These are phyloP conservation scores for Chalcis sispes DNA, from an alignment of 2,888 invertebrate genomes.

Conservation along the genomic window DNA sequence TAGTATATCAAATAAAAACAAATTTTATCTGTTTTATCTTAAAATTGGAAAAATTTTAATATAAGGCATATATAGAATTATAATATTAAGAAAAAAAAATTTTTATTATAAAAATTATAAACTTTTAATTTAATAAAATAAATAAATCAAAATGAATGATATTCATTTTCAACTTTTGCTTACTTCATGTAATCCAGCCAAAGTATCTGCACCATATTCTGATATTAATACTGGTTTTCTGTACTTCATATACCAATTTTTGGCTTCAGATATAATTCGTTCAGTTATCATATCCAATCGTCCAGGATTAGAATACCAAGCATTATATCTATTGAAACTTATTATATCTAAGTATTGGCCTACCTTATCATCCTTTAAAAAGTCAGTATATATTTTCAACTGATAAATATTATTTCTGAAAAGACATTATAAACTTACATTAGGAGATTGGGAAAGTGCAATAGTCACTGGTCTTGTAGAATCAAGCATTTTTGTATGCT, in stretches of 20 bases:
- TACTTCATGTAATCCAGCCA: slow-evolving; percentile 93
- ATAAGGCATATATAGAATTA: too few species aligned
- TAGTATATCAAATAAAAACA: too few species aligned
- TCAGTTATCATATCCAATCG: slow-evolving; percentile 84
- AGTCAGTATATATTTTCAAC: slow-evolving; percentile 21
- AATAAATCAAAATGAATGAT: neutral
- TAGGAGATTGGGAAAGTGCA: slow-evolving; percentile 82
- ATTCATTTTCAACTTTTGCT: too few species aligned
- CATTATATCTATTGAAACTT: slow-evolving; percentile 96
- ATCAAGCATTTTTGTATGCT: slow-evolving; percentile 87
- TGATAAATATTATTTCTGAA: slow-evolving; percentile 2
- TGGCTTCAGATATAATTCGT: slow-evolving; percentile 86
- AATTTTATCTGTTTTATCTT: too few species aligned
- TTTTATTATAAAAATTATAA: too few species aligned
- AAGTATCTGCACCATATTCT: slow-evolving; percentile 97
- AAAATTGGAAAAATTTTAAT: too few species aligned
- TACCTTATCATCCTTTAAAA: slow-evolving; percentile 73
- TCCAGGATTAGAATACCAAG: slow-evolving; percentile 94
- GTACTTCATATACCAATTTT: slow-evolving; percentile 86
- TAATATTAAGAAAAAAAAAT: too few species aligned
- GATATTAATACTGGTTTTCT: slow-evolving; percentile 94
- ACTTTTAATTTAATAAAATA: neutral
- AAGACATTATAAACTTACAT: slow-evolving; percentile 75
- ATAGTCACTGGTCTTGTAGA: slow-evolving; percentile 90
- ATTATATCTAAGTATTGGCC: slow-evolving; percentile 88